These are phyloP conservation scores for Chrosomus eos DNA, from an alignment of 2,797 vertebrate genomes.

Conservation along the genomic window DNA sequence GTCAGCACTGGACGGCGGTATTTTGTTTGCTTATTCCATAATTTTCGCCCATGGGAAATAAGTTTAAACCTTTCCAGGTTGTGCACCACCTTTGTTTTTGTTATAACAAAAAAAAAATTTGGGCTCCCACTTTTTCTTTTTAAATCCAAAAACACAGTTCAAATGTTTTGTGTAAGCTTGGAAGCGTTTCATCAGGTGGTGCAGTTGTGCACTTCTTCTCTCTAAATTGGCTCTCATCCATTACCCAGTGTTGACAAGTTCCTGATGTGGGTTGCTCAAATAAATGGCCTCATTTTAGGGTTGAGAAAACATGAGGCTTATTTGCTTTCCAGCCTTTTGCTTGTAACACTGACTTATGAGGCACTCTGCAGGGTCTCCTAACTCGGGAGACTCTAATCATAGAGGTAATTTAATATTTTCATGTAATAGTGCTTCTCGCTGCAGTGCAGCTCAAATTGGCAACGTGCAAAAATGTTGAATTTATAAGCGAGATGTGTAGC, in stretches of 20 bases:
- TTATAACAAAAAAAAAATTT: conserved; percentile 1
- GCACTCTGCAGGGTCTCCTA: conserved; percentile 63
- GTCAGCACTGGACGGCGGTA: conserved; percentile 65
- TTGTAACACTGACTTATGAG: conserved; percentile 71
- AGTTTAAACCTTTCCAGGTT: conserved; percentile 19
- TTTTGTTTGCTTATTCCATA: conserved; percentile 15
- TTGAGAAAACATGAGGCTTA: conserved; percentile 64
- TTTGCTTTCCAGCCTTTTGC: conserved; percentile 75
- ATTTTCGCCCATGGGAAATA: not conserved
- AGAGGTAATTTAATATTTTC: conserved; percentile 69
- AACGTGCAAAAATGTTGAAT: conserved; percentile 59
- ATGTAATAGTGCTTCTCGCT: conserved; percentile 75
- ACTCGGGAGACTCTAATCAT: conserved; percentile 59
- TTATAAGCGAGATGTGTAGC: conserved; percentile 55
- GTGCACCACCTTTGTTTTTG: not conserved
- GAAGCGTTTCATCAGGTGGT: conserved; percentile 19
- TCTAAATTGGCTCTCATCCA: conserved; percentile 24
- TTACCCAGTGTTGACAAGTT: conserved; percentile 73
- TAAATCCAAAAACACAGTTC: conserved; percentile 5
- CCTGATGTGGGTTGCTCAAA: conserved; percentile 24
- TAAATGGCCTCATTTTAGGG: conserved; percentile 63
- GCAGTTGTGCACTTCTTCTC: conserved; percentile 44
- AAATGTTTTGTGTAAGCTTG: not conserved
- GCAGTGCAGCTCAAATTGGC: conserved; percentile 81
- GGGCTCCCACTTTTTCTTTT: conserved; percentile 19